Base-by-base conservation (phyloP, 1,140 invertebrate species). In the Leptinotarsa undecemlineata region DNA sequence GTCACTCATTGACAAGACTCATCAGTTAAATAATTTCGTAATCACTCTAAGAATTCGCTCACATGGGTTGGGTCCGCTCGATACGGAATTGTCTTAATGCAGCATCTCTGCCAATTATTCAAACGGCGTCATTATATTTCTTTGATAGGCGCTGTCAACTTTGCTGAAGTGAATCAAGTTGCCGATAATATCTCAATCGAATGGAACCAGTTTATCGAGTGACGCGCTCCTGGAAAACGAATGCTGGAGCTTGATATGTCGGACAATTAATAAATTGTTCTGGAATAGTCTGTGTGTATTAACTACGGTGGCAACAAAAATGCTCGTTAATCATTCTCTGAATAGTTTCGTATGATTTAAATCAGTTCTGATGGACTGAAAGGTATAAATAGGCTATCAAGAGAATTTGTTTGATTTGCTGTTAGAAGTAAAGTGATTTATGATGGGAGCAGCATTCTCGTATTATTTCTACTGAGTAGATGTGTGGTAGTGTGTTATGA, bases 121-220 rank as follows among this genome's bases (percentile, higher is more conserved):
- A 57, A 57, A 57, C 42, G 17, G 21, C 23, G 26, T 67, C 42
- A 67, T 67, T 26, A 42, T 26, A 67, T 67, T 42, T 17, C 23
- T 62, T 71, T 75, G 61, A 63, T 71, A 71, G 68, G 68, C 33
- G 61, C 74, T 71, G 74, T 75, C 74, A 75, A 67, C 15, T 75
- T 60, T 48, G 71, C 71, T 33, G 26, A 64, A 63, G 73, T 70
- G 67, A 61, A 72, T 75, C 74, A 72, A 71, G 17, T 66, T 64
- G 64, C 71, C 71, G 74, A 72, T 75, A 75, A 75, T 75, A 75
- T 75, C 74, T 75, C 74, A 75, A 75, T 75, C 74, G 66, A 72
- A 69, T 75, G 57, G 66, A 75, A 75, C 74, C 74, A 72, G 74
- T 75, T 63, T 62, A 72, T 75, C 74, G 57, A 63, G 74, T 70